Percentiles rank a stretch among this genome's conserved stretches.
Evolutionary conservation across 2,113 vertebrate species (phyloP).

Genomic region (Ascaphus truei): DNA sequence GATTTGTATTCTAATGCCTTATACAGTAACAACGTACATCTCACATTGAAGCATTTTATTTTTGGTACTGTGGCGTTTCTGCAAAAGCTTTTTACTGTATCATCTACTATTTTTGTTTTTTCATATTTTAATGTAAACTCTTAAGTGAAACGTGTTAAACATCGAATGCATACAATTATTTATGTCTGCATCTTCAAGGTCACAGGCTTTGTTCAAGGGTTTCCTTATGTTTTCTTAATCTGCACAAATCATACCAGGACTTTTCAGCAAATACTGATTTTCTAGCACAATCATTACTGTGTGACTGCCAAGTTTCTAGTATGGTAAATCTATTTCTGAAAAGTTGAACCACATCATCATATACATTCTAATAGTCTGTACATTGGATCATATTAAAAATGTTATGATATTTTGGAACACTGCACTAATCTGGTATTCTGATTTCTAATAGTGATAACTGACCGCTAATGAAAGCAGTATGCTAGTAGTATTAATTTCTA

Average conservation of each 20-base stretch:
- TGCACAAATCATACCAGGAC: background rate
- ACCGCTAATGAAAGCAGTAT: constrained; percentile 16
- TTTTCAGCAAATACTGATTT: background rate
- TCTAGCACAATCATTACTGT: background rate
- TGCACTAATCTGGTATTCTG: constrained; percentile 8
- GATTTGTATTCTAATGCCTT: too few species aligned
- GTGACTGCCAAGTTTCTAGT: background rate
- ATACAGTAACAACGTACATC: too few species aligned
- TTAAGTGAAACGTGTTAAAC: too few species aligned
- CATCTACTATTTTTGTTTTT: background rate
- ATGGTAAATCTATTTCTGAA: too few species aligned
- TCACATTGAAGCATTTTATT: background rate
- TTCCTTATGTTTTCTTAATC: background rate
- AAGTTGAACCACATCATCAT: constrained; percentile 18
- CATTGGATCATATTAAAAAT: constrained; percentile 20
- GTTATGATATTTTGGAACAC: constrained; percentile 20
- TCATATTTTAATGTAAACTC: background rate
- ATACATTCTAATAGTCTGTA: constrained; percentile 15
- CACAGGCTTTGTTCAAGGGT: background rate
- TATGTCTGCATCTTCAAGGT: background rate
- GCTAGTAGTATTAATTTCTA: background rate
- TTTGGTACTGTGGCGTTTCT: background rate
- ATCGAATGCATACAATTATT: background rate
- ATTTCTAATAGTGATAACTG: constrained; percentile 11
- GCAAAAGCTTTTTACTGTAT: background rate